phyloP scores from a whole-genome alignment of 2,797 vertebrate genomes.

The Tamandua tetradactyla region DNA sequence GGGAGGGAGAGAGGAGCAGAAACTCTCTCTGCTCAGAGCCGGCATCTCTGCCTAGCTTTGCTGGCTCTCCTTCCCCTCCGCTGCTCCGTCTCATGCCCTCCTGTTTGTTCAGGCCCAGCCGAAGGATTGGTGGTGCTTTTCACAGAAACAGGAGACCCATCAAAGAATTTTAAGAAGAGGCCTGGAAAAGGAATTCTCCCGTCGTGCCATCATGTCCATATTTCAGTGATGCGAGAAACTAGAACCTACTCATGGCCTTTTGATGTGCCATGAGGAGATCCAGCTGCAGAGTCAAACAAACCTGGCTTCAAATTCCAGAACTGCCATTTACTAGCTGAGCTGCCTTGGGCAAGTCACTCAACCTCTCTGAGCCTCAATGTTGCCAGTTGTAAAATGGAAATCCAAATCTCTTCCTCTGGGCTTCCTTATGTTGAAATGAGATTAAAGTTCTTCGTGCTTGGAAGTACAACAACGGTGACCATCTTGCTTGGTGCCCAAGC shows the following conservation, averaged over 20 bases:
- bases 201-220: neutral
- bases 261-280: constrained; percentile 18
- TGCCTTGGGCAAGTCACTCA: too few species aligned
- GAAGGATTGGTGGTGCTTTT: neutral
- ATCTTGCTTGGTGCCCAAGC: neutral
- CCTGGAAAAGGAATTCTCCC: neutral
- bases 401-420: neutral
- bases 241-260: constrained; percentile 63
- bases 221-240: constrained; percentile 80
- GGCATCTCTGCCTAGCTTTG: neutral
- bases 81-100: too few species aligned
- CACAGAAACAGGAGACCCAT: neutral
- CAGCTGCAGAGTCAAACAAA: neutral
- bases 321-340: neutral
- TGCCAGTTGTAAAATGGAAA: too few species aligned
- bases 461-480: neutral
- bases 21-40: neutral
- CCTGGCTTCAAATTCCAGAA: neutral
- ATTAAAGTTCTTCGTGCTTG: neutral
- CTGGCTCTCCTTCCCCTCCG: fast-evolving
- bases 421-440: neutral
- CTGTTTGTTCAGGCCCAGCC: neutral
- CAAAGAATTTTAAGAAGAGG: neutral
- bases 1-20: too few species aligned
- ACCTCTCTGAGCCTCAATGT: too few species aligned